phyloP scores from a whole-genome alignment of 2,888 invertebrate genomes.

The Xestia ashworthii region DNA sequence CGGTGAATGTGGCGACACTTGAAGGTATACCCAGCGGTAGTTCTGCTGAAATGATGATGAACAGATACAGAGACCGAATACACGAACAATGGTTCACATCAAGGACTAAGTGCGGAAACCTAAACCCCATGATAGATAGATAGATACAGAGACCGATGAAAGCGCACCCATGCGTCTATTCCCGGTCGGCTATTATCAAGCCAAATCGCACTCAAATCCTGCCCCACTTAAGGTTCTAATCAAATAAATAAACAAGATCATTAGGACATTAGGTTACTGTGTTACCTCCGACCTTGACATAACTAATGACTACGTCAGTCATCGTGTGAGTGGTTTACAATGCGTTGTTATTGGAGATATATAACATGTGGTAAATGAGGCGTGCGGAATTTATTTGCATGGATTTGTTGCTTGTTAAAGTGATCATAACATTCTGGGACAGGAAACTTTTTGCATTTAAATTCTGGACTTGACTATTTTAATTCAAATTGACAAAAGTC shows the following conservation, averaged over 20 bases:
- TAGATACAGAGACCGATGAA: too few species aligned
- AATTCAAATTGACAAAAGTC: too few species aligned
- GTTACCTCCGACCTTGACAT: constrained; percentile 21
- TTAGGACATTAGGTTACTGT: constrained; percentile 22
- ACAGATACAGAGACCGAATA: too few species aligned
- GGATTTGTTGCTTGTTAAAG: neutral
- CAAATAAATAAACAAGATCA: constrained; percentile 17
- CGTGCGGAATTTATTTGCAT: neutral
- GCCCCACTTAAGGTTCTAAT: neutral
- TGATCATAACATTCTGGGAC: neutral
- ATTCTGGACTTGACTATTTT: too few species aligned
- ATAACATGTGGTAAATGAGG: constrained; percentile 12
- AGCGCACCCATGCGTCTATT: too few species aligned
- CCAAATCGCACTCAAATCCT: neutral
- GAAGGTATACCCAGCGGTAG: too few species aligned
- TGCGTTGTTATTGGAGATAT: constrained; percentile 7
- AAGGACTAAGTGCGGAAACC: too few species aligned
- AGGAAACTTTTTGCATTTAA: neutral
- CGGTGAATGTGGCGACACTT: too few species aligned
- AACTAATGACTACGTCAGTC: neutral
- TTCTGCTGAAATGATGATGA: too few species aligned
- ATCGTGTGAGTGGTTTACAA: neutral
- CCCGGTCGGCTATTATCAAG: neutral
- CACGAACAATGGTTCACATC: too few species aligned
- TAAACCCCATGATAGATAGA: too few species aligned